These are phyloP conservation scores for Hyles lineata DNA, from an alignment of 2,888 invertebrate species.

Conservation along the genomic window DNA sequence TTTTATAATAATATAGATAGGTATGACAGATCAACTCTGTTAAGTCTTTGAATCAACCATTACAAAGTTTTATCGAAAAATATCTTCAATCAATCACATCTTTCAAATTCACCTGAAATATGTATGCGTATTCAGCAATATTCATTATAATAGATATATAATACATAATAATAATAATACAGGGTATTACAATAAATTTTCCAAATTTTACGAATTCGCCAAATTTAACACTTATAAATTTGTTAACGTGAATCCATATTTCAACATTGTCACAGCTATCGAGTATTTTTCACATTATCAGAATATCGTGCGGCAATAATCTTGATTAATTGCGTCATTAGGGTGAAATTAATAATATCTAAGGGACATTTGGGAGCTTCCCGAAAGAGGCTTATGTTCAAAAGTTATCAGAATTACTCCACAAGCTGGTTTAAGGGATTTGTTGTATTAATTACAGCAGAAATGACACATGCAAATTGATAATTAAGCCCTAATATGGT, in stretches of 20 bases:
- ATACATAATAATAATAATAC: too few species aligned
- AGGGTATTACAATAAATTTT: too few species aligned
- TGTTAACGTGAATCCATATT: not conserved
- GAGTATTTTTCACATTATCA: constrained; percentile 4
- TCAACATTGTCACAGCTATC: not conserved
- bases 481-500: not conserved
- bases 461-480: not conserved
- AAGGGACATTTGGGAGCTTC: constrained; percentile 1
- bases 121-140: too few species aligned
- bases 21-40: too few species aligned
- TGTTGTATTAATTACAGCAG: not conserved
- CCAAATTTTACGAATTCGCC: not conserved
- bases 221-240: not conserved
- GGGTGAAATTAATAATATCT: constrained; percentile 11
- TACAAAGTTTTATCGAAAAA: too few species aligned
- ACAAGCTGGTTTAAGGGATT: not conserved
- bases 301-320: not conserved
- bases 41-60: too few species aligned
- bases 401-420: constrained; percentile 26
- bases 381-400: constrained; percentile 30
- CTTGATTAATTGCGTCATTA: constrained; percentile 25
- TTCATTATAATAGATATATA: too few species aligned
- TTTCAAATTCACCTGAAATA: too few species aligned
- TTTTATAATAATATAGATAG: too few species aligned
- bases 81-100: too few species aligned